Evolutionary conservation across 2,113 vertebrate species (phyloP), one percentile per base, ranked within the genome.

Genomic region (Pyxicephalus adspersus): DNA sequence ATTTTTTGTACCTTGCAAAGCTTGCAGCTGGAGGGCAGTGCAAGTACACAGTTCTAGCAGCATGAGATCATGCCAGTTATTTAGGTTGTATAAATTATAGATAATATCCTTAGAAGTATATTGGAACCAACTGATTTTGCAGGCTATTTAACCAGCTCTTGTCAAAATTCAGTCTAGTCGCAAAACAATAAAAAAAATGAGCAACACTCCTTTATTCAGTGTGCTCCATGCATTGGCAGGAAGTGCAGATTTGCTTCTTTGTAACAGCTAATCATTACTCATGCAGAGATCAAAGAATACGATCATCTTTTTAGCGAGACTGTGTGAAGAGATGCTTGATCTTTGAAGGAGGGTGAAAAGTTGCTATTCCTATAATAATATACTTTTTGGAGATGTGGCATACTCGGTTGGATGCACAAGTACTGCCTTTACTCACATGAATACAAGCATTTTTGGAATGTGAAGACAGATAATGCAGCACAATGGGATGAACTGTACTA

Each of bases 191-290:
- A 65, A 60, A 65, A 65, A 60, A 74, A 34, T 65, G 70, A 57
- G 61, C 29, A 82, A 58, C 71, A 82, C 28, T 38, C 38, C 63
- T 58, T 75, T 18, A 65, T 82, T 64, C 63, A 82, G 31, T 58
- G 45, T 73, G 70, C 51, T 65, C n/a, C 63, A 57, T 45, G 45
- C 50, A 65, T 65, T 81, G 71, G 70, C 80, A 81, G 63, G 61
- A 64, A 73, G 26, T 66, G 70, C 18, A 74, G 79, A 64, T 81
- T 64, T 64, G 4, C 61, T 74, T 64, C 79, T 74, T 74, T 81
- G 70, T 74, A 65, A 81, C 8, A 82, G 51, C 63, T 57, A 82
- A 82, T 82, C 80, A 82, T 82, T 63, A 73, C 71, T 82, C 80
- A 66, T 66, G 75, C 63, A 1, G 71, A 74, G 80, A 82, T 82